Base-by-base conservation (phyloP, 2,113 vertebrate species). In the Grammomys surdaster region DNA sequence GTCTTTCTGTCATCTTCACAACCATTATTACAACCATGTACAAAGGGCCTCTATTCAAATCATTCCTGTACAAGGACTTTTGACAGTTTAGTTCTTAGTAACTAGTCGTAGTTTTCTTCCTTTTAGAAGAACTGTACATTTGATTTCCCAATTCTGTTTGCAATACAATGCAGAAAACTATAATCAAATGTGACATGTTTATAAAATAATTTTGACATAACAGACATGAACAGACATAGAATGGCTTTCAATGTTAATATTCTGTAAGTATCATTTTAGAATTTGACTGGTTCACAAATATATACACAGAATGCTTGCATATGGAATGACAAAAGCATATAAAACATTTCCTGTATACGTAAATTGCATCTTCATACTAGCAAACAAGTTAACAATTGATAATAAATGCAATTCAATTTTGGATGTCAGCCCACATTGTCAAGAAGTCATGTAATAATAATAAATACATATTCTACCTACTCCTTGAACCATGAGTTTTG, bases 371-470 rank as follows among this genome's bases (percentile, higher is more conserved):
- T 90, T 98, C 90, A 80, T 63, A 93, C 43, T 96, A 97, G 97
- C 97, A 95, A 97, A 97, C 82, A 97, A 78, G 13, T 65, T 88
- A 94, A 70, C 51, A 94, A 84, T 48, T 36, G 67, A 70, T 85
- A 90, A 95, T 88, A 93, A 95, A 81, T 91, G 87, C 43, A 92
- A 1, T 90, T 95, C 40, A 85, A 22, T 93, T 92, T 92, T 96
- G 78, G 58, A 93, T 93, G 67, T 65, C 54, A 89, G 33, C 73
- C 14, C 51, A 97, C 95, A 97, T 97, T 98, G 96, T 98, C 92
- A 94, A 96, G 94, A 90, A 82, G 75, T 97, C 94, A 95, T 98
- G 96, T 98, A 98, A 97, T 95, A 96, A 96, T 75, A 98, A 98
- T 98, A 98, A 98, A 98, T 88, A 67, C 48, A 43, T 51, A 78